phyloP scores from a whole-genome alignment of 2,113 vertebrate species.

The Paralichthys olivaceus region DNA sequence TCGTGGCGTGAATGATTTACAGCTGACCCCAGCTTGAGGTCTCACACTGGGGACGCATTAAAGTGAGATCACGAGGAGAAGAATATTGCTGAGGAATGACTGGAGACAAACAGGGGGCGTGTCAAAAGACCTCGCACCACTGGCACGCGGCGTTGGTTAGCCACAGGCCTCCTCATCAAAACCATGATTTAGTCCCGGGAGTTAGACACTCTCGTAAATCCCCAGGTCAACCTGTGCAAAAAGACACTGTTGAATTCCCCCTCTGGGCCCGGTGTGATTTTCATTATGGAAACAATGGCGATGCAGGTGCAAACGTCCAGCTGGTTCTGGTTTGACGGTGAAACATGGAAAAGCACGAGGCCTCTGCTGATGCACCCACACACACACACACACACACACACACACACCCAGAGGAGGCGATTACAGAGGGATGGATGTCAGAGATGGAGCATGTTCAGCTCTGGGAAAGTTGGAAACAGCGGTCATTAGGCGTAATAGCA shows the following conservation, averaged over 20 bases:
- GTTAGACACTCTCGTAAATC: constrained; percentile 59
- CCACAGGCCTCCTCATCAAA: constrained; percentile 52
- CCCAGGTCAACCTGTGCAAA: constrained; percentile 27
- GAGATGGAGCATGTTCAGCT: constrained; percentile 8
- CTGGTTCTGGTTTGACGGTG: constrained; percentile 58
- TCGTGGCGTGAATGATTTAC: constrained; percentile 44
- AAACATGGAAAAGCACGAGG: constrained; percentile 34
- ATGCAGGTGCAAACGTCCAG: constrained; percentile 75
- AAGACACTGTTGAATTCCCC: constrained; percentile 34
- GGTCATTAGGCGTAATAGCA: constrained; percentile 19
- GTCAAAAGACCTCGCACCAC: constrained; percentile 25
- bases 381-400: constrained; percentile 12
- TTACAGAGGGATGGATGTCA: constrained; percentile 21
- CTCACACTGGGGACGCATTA: constrained; percentile 47
- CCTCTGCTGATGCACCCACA: constrained; percentile 3
- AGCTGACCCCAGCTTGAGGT: constrained; percentile 42
- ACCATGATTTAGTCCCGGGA: constrained; percentile 42
- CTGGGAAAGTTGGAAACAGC: constrained; percentile 38
- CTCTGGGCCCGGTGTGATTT: constrained; percentile 55
- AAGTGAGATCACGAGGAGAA: constrained; percentile 19
- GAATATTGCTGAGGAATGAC: constrained; percentile 17
- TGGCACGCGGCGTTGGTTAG: not conserved
- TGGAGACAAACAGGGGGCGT: constrained; percentile 36
- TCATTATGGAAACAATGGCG: constrained; percentile 66
- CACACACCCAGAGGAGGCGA: not conserved